Base-by-base conservation (phyloP, 2,888 invertebrate genomes). In the Arrhopalites spinosus region DNA sequence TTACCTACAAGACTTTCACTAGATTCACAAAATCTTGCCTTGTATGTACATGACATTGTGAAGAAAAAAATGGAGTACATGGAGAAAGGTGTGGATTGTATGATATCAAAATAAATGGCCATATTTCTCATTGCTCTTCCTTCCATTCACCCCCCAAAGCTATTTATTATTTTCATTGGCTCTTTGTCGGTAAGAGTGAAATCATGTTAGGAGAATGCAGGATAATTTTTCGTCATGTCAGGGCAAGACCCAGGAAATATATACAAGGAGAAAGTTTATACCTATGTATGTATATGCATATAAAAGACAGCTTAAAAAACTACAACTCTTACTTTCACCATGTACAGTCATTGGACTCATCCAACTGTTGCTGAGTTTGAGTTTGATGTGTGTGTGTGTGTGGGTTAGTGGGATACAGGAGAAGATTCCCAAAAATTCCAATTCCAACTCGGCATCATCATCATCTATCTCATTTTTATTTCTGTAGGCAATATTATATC, bases 291-390 rank as follows among this genome's bases (percentile, higher is more conserved):
- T n/a, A n/a, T n/a, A n/a, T n/a, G n/a, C n/a, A n/a, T n/a, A n/a
- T n/a, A n/a, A n/a, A n/a, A n/a, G n/a, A n/a, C n/a, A n/a, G n/a
- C n/a, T n/a, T n/a, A n/a, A n/a, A n/a, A n/a, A n/a, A n/a, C n/a
- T n/a, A n/a, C n/a, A n/a, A n/a, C n/a, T n/a, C n/a, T n/a, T n/a
- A n/a, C n/a, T n/a, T n/a, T n/a, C n/a, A n/a, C n/a, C 36, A 36
- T 36, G 36, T 36, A 7, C 36, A 59, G 20, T 59, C 59, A 59
- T 59, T 59, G 23, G n/a, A 59, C 59, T n/a, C 25, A 45, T 66
- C 66, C 66, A 66, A 66, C 66, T 66, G 66, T 66, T 66, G 66
- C 66, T 59, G 25, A 3, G 25, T 59, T 25, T 36, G 36, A 36
- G 3, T 3, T 7, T 36, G 36, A 36, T 36, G 36, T 36, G 36